phyloP scores from a whole-genome alignment of 2,888 invertebrate species.

The Lordiphosa fenestrarum region DNA sequence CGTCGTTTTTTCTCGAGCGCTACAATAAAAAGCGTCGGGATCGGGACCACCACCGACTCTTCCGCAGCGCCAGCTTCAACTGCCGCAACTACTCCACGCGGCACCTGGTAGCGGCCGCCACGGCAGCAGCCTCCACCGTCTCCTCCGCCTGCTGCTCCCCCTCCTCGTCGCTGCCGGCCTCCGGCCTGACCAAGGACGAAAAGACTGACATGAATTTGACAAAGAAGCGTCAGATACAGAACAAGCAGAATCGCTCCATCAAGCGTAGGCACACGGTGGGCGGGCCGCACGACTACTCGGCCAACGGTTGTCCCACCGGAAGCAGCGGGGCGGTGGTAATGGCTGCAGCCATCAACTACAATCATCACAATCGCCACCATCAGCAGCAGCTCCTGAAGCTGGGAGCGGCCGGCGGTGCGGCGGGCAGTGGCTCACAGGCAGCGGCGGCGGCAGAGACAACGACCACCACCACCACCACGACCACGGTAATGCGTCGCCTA shows the following conservation, averaged over 20 bases:
- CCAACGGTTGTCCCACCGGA: slow-evolving; percentile 16
- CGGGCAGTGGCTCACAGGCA: slow-evolving; percentile 14
- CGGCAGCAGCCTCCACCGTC: slow-evolving; percentile 38
- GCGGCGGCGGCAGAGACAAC: slow-evolving; percentile 57
- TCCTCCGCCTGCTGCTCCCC: slow-evolving; percentile 36
- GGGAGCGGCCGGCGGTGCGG: slow-evolving; percentile 28
- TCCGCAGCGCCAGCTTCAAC: slow-evolving; percentile 80
- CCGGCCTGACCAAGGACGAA: slow-evolving; percentile 85
- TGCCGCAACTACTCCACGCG: slow-evolving; percentile 80
- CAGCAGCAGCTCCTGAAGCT: slow-evolving; percentile 60
- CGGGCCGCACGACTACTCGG: slow-evolving; percentile 90
- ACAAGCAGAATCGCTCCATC: slow-evolving; percentile 83
- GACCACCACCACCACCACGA: slow-evolving; percentile 58
- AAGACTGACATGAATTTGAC: slow-evolving; percentile 90
- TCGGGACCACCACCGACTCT: slow-evolving; percentile 70
- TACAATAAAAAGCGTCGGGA: slow-evolving; percentile 80
- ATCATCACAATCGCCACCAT: slow-evolving; percentile 65
- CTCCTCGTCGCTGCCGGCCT: slow-evolving; percentile 55
- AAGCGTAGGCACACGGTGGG: slow-evolving; percentile 95
- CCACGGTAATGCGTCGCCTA: slow-evolving; percentile 56
- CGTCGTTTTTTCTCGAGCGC: slow-evolving; percentile 79
- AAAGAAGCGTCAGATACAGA: slow-evolving; percentile 84
- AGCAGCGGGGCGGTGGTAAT: slow-evolving; percentile 16
- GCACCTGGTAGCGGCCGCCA: slow-evolving; percentile 60
- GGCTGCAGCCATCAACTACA: slow-evolving; percentile 61